Percentiles rank a stretch among this genome's conserved stretches.
Evolutionary conservation across 1,140 invertebrate genomes (phyloP).

Genomic region (Armadillidium nasatum): DNA sequence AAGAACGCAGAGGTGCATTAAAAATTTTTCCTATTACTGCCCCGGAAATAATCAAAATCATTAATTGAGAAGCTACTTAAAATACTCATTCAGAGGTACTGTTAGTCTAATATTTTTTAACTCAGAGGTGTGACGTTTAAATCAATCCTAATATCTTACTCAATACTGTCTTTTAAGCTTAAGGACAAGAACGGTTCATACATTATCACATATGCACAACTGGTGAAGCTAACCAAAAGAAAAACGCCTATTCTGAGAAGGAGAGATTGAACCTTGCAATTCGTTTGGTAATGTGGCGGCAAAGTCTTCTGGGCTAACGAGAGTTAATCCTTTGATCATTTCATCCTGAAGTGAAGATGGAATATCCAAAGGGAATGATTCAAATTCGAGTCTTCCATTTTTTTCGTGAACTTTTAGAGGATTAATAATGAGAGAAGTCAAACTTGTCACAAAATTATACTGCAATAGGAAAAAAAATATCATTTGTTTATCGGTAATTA

Average conservation of each 20-base stretch:
- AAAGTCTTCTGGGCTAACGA: conserved; percentile 23
- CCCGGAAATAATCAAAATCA: too few species aligned
- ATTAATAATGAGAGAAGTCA: background rate
- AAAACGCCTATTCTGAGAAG: conserved; percentile 25
- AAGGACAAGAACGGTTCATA: background rate
- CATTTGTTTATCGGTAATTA: too few species aligned
- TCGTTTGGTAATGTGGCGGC: conserved; percentile 15
- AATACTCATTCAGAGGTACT: too few species aligned
- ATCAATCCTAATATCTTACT: too few species aligned
- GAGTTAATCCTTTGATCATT: background rate
- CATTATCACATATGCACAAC: background rate
- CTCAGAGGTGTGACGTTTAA: too few species aligned
- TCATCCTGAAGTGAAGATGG: background rate
- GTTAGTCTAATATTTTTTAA: too few species aligned
- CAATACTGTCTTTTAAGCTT: background rate
- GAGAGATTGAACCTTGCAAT: background rate
- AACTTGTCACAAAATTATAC: background rate
- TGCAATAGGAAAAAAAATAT: background rate
- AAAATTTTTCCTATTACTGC: background rate
- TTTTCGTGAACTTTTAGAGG: too few species aligned
- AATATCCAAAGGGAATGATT: background rate
- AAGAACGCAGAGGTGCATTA: background rate
- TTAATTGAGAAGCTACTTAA: too few species aligned
- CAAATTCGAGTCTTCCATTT: too few species aligned
- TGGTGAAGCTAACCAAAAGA: conserved; percentile 17